A percentile compares a stretch with the other conserved stretches of the same genome.
phyloP scores from a whole-genome alignment of 2,797 vertebrate genomes.

The Epinephelus malabaricus region DNA sequence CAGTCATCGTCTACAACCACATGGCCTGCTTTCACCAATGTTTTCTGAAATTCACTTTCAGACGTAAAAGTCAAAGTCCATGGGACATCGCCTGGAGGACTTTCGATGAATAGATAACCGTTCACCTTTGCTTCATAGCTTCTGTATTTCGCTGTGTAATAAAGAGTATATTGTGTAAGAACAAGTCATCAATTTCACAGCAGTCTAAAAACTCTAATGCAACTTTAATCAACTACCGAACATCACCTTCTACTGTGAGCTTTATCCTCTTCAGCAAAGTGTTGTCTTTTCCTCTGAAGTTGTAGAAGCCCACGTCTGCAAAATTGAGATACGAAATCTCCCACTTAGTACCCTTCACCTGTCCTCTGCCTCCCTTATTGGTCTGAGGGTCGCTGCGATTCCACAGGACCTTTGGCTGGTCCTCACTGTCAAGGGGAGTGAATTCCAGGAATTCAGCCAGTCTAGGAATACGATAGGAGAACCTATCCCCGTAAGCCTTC shows the following conservation, averaged over 20 bases:
- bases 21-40: rapidly evolving
- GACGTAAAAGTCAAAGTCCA: conserved; percentile 30
- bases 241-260: conserved; percentile 57
- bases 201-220: neutral
- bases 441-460: conserved; percentile 40
- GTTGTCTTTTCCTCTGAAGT: conserved; percentile 22
- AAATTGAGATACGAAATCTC: conserved; percentile 14
- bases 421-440: rapidly evolving
- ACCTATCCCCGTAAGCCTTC: rapidly evolving
- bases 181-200: conserved; percentile 5
- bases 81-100: rapidly evolving
- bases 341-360: rapidly evolving
- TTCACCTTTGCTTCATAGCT: rapidly evolving
- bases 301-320: conserved; percentile 67
- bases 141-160: neutral
- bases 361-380: neutral
- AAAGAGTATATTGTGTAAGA: conserved; percentile 1
- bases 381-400: conserved; percentile 36
- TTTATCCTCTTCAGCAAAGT: neutral
- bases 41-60: rapidly evolving
- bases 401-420: conserved; percentile 45
- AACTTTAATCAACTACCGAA: neutral
- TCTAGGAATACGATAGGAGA: rapidly evolving
- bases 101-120: rapidly evolving
- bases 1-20: neutral